phyloP scores from a whole-genome alignment of 2,797 vertebrate genomes.

The Selene dorsalis region DNA sequence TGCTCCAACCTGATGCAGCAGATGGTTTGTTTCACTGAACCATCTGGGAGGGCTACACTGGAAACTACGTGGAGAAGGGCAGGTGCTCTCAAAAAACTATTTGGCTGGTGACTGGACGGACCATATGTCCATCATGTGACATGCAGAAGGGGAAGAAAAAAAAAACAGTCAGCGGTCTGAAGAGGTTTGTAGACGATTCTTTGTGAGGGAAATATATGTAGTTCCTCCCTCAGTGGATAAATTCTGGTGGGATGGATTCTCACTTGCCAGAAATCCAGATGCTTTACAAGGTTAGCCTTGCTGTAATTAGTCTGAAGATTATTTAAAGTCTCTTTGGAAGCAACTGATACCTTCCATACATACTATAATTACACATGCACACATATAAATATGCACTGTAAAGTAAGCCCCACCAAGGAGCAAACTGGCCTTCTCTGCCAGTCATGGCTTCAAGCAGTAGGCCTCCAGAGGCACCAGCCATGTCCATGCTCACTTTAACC shows the following conservation, averaged over 20 bases:
- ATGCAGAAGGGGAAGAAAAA: neutral
- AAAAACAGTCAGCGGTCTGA: neutral
- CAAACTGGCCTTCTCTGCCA: constrained; percentile 30
- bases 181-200: neutral
- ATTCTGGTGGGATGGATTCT: neutral
- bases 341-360: neutral
- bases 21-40: neutral
- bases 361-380: neutral
- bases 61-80: neutral
- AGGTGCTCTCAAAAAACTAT: neutral
- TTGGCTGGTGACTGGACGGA: neutral
- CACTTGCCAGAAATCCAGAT: too few relatives aligned
- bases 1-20: constrained; percentile 14
- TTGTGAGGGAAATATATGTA: too few relatives aligned
- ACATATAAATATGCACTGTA: neutral
- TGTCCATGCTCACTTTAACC: constrained; percentile 18
- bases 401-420: constrained; percentile 14
- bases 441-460: constrained; percentile 30
- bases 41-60: neutral
- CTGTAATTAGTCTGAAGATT: constrained; percentile 26
- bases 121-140: neutral
- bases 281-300: neutral
- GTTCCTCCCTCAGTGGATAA: too few relatives aligned
- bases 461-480: constrained; percentile 29
- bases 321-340: neutral